Evolutionary conservation across 2,888 invertebrate species (phyloP), one percentile per base, ranked within the genome.

Genomic region (Mythimna albipuncta): DNA sequence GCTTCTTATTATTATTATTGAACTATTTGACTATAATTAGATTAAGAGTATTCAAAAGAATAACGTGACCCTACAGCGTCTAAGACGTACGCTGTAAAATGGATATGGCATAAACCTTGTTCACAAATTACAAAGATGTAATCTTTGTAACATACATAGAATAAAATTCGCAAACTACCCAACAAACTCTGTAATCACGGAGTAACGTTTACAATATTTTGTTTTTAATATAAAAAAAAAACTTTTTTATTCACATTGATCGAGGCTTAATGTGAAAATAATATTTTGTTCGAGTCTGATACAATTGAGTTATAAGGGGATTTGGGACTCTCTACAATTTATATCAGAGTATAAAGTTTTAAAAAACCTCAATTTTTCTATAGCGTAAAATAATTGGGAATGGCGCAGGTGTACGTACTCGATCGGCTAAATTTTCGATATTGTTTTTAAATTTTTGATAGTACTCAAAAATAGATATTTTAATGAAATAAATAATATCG

Each of bases 191-290:
- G 0, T 16, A 13, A 7, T 19, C 10, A 35, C 35, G 2, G 35
- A 21, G 19, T 21, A 13, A n/a, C 26, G 35, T 35, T 35, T 11
- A 58, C 13, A 13, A 9, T 26, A 32, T 41, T 47, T 21, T n/a
- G 38, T 52, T 71, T 21, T 19, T 21, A 35, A 16, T n/a, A 21
- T 16, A 32, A 50, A 26, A 58, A 32, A 50, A 26, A 58, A 59
- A 13, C 9, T 52, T 19, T 62, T 54, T 32, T 58, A 26, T 47
- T 47, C 9, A 1, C 5, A 35, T 35, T 63, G 9, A 58, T 76
- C 19, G 41, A 6, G 57, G 50, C n/a, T 67, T 58, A 76, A 50
- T 19, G 38, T 41, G n/a, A 41, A 38, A 58, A 66, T 65, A 73
- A 58, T 73, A 21, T 76, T 76, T 26, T 7, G 11, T 35, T 21